Conservation (phyloP, 2,797 vertebrate genomes). For the Astyanax mexicanus region DNA sequence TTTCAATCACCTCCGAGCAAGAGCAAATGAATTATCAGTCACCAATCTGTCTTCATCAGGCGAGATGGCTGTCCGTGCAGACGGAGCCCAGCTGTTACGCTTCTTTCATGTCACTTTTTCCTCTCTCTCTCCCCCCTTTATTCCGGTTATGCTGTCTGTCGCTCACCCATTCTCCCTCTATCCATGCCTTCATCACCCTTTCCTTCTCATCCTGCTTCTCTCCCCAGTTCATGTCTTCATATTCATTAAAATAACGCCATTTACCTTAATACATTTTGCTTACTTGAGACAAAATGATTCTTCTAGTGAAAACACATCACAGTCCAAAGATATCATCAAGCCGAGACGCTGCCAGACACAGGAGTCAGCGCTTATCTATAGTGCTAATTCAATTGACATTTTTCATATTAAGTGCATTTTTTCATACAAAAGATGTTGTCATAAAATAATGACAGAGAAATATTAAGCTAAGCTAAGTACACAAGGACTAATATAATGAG, state of each 20-base stretch:
- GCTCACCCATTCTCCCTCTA: background rate
- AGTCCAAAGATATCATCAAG: background rate
- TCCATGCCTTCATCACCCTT: conserved; percentile 46
- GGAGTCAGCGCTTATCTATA: background rate
- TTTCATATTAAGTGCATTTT: background rate
- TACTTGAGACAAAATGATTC: background rate
- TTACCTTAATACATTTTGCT: background rate
- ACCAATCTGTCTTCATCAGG: conserved; percentile 53
- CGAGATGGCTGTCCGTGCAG: conserved; percentile 66
- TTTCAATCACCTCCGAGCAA: conserved; percentile 50
- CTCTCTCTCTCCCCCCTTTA: conserved; percentile 3
- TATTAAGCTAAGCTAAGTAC: background rate
- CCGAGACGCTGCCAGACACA: background rate
- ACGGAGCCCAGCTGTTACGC: conserved; percentile 76
- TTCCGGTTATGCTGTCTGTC: conserved; percentile 16
- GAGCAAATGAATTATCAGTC: conserved; percentile 54
- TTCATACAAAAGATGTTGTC: background rate
- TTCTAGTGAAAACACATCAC: background rate
- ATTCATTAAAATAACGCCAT: background rate
- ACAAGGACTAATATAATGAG: no score
- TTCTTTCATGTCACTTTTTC: conserved; percentile 66
- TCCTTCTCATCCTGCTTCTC: conserved; percentile 34
- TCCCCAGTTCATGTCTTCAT: conserved; percentile 30
- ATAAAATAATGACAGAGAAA: background rate
- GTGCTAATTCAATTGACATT: background rate